These are phyloP conservation scores for Elymnias hypermnestra DNA, from an alignment of 1,140 invertebrate species.

Conservation along the genomic window DNA sequence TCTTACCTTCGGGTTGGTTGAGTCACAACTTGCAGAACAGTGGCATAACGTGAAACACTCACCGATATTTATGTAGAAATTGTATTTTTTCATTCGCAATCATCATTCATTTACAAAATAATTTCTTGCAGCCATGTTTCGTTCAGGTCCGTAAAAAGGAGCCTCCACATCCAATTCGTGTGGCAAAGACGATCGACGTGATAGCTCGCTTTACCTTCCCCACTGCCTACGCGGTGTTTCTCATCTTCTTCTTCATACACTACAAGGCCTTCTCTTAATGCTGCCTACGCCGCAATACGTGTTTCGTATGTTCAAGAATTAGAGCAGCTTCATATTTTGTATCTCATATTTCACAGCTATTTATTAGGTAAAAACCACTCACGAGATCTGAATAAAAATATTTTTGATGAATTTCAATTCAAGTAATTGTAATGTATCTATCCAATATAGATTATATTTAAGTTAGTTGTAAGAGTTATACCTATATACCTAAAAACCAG, in stretches of 20 bases:
- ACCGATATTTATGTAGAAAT: constrained; percentile 9
- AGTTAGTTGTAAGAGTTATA: constrained; percentile 18
- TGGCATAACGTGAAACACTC: too few species aligned
- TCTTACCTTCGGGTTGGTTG: too few species aligned
- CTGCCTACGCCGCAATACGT: constrained; percentile 44
- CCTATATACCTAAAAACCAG: constrained; percentile 14
- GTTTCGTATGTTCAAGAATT: constrained; percentile 33
- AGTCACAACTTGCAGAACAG: too few species aligned
- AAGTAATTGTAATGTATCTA: constrained; percentile 43
- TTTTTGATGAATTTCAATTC: constrained; percentile 48
- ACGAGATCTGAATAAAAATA: constrained; percentile 38
- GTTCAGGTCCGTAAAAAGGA: constrained; percentile 91
- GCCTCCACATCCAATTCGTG: constrained; percentile 92
- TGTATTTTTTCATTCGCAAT: constrained; percentile 36
- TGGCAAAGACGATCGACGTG: constrained; percentile 95
- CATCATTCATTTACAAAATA: constrained; percentile 66
- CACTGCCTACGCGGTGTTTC: constrained; percentile 92
- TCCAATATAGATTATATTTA: constrained; percentile 11
- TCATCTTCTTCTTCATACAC: constrained; percentile 95
- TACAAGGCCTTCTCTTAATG: constrained; percentile 86
- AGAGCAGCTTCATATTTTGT: constrained; percentile 45
- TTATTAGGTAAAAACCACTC: constrained; percentile 33
- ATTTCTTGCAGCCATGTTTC: constrained; percentile 79
- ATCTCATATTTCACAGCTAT: constrained; percentile 43
- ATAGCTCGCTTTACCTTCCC: constrained; percentile 95